Conservation (phyloP, 2,888 invertebrate genomes). For the Drosophila sordidula region DNA sequence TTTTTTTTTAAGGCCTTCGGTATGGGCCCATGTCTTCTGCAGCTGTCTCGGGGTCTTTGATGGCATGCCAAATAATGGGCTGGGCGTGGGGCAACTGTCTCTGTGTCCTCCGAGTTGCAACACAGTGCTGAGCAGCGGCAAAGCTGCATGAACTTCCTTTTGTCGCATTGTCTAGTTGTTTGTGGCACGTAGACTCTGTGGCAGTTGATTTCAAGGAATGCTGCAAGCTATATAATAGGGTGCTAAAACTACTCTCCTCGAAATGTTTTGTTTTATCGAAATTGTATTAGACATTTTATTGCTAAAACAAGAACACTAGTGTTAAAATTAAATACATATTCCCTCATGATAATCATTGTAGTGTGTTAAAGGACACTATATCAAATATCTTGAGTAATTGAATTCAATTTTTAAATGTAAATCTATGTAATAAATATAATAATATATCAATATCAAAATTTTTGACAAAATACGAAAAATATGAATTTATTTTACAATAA, state of each 20-base stretch:
- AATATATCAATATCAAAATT: too few species aligned
- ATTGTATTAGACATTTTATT: slow-evolving; percentile 38
- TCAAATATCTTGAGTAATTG: too few species aligned
- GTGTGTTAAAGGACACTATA: not conserved
- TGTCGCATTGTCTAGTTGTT: slow-evolving; percentile 53
- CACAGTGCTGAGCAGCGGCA: slow-evolving; percentile 13
- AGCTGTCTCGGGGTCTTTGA: slow-evolving; percentile 40
- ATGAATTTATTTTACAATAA: too few species aligned
- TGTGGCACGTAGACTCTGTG: slow-evolving; percentile 52
- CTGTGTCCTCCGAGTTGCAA: slow-evolving; percentile 32
- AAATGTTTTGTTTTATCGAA: slow-evolving; percentile 45
- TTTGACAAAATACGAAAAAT: too few species aligned
- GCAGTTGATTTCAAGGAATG: slow-evolving; percentile 49
- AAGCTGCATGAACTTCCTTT: slow-evolving; percentile 64
- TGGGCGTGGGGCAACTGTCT: slow-evolving; percentile 9
- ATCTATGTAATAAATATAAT: too few species aligned
- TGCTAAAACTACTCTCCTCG: slow-evolving; percentile 3
- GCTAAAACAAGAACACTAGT: slow-evolving; percentile 13
- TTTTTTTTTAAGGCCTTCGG: slow-evolving; percentile 20
- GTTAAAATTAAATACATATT: not conserved
- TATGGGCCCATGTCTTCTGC: slow-evolving; percentile 48
- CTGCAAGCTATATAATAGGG: slow-evolving; percentile 22
- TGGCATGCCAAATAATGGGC: slow-evolving; percentile 36
- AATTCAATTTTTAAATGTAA: too few species aligned
- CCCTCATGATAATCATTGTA: too few species aligned